A percentile compares a stretch with the other conserved stretches of the same genome.
phyloP scores from a whole-genome alignment of 2,113 vertebrate species.

The Planiliza haematocheilus region DNA sequence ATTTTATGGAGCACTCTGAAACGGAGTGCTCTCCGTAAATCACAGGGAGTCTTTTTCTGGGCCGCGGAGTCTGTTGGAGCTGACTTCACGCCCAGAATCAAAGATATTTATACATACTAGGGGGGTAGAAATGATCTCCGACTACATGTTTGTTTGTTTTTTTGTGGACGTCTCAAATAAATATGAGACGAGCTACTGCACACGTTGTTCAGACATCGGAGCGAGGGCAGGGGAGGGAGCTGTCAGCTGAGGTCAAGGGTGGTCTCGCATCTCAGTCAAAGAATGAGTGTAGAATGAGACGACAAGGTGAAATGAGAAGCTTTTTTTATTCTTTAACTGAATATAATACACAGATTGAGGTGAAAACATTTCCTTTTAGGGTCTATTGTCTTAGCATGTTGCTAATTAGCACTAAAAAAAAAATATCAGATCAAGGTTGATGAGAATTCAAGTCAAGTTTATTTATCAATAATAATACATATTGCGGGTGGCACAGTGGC shows the following conservation, averaged over 20 bases:
- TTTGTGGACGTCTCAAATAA: neutral
- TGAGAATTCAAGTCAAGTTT: no score
- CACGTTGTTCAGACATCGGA: conserved; percentile 23
- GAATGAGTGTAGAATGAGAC: neutral
- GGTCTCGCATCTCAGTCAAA: conserved; percentile 30
- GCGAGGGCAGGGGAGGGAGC: neutral
- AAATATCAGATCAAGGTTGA: no score
- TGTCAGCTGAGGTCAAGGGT: conserved; percentile 18
- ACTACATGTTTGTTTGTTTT: neutral
- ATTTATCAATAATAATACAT: no score
- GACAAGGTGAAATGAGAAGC: neutral
- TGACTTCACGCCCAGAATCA: conserved; percentile 4
- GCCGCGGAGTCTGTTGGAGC: conserved; percentile 1
- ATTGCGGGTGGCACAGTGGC: no score
- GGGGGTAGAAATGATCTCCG: neutral
- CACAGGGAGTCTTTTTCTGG: conserved; percentile 11
- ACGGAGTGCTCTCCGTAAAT: conserved; percentile 29
- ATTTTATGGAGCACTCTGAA: conserved; percentile 36
- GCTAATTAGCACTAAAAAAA: no score
- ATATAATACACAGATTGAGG: neutral
- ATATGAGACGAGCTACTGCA: neutral
- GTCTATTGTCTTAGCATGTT: no score
- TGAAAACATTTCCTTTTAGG: neutral
- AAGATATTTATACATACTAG: conserved; percentile 7
- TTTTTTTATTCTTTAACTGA: conserved; percentile 7